Evolutionary conservation across 2,888 invertebrate genomes (phyloP).

Genomic region (Coronaproctus castanopsis): DNA sequence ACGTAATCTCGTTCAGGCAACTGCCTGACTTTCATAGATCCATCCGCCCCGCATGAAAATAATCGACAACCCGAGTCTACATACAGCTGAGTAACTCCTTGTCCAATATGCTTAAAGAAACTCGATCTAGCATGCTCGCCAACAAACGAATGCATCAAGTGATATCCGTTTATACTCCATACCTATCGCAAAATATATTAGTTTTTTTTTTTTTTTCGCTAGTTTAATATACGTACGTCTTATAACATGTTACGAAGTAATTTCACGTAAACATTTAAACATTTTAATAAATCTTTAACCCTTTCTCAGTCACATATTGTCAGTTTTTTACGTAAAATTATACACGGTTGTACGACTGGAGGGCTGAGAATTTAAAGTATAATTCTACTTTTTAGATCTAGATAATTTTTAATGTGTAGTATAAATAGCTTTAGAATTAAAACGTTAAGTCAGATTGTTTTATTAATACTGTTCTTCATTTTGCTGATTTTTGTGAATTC

Average conservation of each 20-base stretch:
- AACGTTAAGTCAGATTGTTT: no score
- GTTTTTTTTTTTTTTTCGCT: background rate
- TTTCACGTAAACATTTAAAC: background rate
- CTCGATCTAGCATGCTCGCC: conserved; percentile 90
- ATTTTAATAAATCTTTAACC: background rate
- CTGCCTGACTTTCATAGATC: conserved; percentile 91
- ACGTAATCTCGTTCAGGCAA: conserved; percentile 55
- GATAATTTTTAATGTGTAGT: no score
- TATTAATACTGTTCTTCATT: no score
- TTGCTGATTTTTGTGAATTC: no score
- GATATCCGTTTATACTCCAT: conserved; percentile 72
- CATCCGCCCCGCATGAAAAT: conserved; percentile 97
- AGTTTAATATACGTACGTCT: conserved; percentile 3
- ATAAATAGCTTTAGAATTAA: no score
- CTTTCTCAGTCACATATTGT: no score
- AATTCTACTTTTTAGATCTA: no score
- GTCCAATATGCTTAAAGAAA: conserved; percentile 93
- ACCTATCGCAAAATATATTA: conserved; percentile 36
- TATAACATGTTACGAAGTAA: no score
- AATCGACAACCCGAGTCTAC: conserved; percentile 73
- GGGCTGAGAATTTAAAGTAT: no score
- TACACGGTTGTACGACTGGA: no score
- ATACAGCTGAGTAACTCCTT: conserved; percentile 87
- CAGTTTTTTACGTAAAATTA: no score
- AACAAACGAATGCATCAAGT: conserved; percentile 65